These are phyloP conservation scores for Amphilophus citrinellus DNA, from an alignment of 2,113 vertebrate genomes.

Conservation along the genomic window DNA sequence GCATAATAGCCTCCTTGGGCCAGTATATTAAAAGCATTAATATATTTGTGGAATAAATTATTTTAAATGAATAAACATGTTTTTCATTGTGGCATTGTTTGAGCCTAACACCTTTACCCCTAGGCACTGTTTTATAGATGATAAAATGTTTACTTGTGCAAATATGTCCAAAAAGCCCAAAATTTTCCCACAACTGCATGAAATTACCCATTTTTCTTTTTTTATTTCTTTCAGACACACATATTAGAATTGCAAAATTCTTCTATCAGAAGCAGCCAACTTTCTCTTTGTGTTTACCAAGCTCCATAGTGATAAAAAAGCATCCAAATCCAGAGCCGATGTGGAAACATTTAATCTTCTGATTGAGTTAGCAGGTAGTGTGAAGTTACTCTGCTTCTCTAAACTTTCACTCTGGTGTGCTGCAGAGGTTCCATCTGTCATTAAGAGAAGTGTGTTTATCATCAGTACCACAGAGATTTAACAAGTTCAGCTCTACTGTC, in stretches of 20 bases:
- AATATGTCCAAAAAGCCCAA: background rate
- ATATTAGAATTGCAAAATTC: conserved; percentile 2
- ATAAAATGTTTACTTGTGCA: background rate
- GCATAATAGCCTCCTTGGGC: too few species aligned
- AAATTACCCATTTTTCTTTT: background rate
- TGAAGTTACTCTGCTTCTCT: conserved; percentile 33
- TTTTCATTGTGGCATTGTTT: too few species aligned
- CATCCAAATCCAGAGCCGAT: conserved; percentile 56
- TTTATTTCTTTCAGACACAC: conserved; percentile 20
- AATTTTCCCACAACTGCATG: background rate
- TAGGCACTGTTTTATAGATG: background rate
- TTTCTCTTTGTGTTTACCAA: conserved; percentile 53
- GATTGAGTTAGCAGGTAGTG: conserved; percentile 65
- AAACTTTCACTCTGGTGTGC: conserved; percentile 41
- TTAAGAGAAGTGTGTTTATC: background rate
- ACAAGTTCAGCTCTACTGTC: conserved; percentile 20
- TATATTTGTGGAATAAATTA: too few species aligned
- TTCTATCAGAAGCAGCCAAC: conserved; percentile 11
- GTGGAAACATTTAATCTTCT: conserved; percentile 74
- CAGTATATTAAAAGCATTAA: too few species aligned
- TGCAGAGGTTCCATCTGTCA: conserved; percentile 22
- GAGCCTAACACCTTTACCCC: background rate
- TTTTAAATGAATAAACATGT: too few species aligned
- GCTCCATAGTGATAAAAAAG: conserved; percentile 57
- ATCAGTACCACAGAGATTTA: conserved; percentile 13